Conservation (phyloP, 2,888 invertebrate species). For the Adelphocoris suturalis region DNA sequence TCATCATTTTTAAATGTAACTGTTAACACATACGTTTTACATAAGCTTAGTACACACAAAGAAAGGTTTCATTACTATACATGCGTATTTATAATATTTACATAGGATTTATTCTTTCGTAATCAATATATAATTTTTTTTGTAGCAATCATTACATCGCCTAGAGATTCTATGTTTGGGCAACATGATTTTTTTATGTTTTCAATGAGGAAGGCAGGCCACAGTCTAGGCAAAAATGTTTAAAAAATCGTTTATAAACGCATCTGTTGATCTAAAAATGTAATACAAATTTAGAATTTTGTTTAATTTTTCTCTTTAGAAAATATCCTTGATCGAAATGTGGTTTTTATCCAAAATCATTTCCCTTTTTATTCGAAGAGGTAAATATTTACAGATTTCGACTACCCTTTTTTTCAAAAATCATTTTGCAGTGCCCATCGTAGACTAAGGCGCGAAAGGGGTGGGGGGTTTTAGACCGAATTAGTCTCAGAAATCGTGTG, state of each 20-base stretch:
- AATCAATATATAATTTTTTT: conserved; percentile 58
- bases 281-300: conserved; percentile 65
- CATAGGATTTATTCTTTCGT: conserved; percentile 57
- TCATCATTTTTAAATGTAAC: conserved; percentile 30
- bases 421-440: conserved; percentile 19
- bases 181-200: conserved; percentile 16
- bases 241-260: conserved; percentile 6
- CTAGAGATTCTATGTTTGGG: conserved; percentile 44
- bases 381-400: conserved; percentile 42
- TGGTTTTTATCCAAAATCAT: conserved; percentile 29
- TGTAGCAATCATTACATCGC: conserved; percentile 54
- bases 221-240: conserved; percentile 52
- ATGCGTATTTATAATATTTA: conserved; percentile 74
- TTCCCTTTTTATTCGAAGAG: neutral
- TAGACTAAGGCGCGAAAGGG: conserved; percentile 2
- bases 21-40: conserved; percentile 63
- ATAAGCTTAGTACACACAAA: conserved; percentile 73
- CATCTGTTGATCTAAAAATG: conserved; percentile 28
- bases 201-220: conserved; percentile 60
- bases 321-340: conserved; percentile 51
- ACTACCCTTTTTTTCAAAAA: conserved; percentile 39
- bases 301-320: conserved; percentile 50
- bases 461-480: neutral
- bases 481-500: neutral
- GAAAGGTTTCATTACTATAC: conserved; percentile 72